phyloP scores from a whole-genome alignment of 1,140 invertebrate species.

The Brachystomella parvula region DNA sequence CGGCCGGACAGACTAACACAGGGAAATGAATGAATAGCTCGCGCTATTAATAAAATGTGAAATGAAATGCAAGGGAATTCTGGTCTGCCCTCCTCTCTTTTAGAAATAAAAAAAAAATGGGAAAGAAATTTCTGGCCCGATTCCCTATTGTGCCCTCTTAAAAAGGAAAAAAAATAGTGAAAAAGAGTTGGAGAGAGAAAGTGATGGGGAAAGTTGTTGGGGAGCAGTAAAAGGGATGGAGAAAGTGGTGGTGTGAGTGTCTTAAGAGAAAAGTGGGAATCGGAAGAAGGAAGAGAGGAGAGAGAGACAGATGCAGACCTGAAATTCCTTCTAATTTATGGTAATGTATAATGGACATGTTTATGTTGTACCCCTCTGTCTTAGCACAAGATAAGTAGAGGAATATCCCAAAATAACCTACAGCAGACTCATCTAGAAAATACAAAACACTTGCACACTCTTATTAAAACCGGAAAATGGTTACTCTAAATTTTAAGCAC shows the following conservation, averaged over 20 bases:
- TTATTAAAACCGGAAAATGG: too few species aligned
- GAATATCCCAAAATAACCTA: too few species aligned
- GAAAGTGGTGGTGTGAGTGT: too few species aligned
- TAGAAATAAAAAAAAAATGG: background rate
- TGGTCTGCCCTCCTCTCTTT: background rate
- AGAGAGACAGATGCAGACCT: background rate
- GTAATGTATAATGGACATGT: slow-evolving; percentile 13
- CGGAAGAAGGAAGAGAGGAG: too few species aligned
- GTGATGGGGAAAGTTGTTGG: slow-evolving; percentile 4
- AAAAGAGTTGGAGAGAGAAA: background rate
- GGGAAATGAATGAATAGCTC: too few species aligned
- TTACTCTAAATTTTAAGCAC: too few species aligned
- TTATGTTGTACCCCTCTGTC: background rate
- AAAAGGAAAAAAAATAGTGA: too few species aligned
- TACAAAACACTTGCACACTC: too few species aligned
- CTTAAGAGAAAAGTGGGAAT: background rate
- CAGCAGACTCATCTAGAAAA: too few species aligned
- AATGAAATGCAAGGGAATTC: slow-evolving; percentile 3
- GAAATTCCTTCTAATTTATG: background rate
- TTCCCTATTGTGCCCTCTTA: too few species aligned
- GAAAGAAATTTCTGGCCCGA: background rate
- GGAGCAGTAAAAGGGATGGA: background rate
- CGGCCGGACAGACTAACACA: too few species aligned
- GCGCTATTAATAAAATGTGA: background rate
- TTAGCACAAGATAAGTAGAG: too few species aligned